Conservation (phyloP, 1,140 invertebrate species). For the Lucilia cuprina region DNA sequence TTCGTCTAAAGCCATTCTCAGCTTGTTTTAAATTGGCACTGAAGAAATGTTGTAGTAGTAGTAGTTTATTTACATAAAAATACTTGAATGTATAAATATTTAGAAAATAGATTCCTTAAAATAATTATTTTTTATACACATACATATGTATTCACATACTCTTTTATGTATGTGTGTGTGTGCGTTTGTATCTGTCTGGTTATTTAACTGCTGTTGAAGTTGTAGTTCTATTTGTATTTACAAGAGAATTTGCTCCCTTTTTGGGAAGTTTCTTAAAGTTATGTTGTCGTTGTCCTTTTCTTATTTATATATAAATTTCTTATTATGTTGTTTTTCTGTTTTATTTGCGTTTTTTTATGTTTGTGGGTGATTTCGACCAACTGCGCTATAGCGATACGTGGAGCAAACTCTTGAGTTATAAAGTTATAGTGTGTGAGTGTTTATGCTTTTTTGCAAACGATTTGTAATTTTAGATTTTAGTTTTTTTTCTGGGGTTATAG, state of each 20-base stretch:
- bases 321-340: neutral
- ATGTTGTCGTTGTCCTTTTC: no score
- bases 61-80: no score
- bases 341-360: neutral
- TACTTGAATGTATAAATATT: no score
- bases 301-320: no score
- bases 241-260: no score
- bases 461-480: neutral
- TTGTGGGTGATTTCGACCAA: constrained; percentile 32
- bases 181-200: no score
- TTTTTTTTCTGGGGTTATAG: neutral
- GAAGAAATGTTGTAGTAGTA: no score
- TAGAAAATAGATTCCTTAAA: no score
- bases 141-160: no score
- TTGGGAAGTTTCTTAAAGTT: no score
- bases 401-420: constrained; percentile 57
- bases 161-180: no score
- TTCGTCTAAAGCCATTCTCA: neutral
- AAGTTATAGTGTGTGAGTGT: constrained; percentile 59
- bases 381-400: constrained; percentile 56
- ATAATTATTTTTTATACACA: no score
- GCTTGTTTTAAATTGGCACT: neutral
- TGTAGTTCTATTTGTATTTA: neutral
- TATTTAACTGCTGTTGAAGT: neutral
- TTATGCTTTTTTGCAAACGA: neutral